Percentiles rank a stretch among this genome's conserved stretches.
phyloP scores from a whole-genome alignment of 2,888 invertebrate species.

The Ramazzottius varieornatus region DNA sequence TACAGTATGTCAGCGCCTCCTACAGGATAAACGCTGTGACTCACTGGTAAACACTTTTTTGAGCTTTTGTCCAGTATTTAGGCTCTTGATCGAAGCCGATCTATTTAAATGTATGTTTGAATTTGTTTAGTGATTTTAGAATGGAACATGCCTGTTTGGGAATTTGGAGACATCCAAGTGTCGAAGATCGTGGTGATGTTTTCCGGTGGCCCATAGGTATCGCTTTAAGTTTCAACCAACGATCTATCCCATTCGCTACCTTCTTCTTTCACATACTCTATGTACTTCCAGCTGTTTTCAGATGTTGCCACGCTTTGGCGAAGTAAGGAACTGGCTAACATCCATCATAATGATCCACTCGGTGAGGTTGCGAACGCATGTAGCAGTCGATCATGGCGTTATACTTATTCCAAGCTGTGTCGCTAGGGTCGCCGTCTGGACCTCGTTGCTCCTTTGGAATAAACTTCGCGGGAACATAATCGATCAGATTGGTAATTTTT shows the following conservation, averaged over 20 bases:
- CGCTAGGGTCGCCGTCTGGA: background rate
- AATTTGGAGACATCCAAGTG: background rate
- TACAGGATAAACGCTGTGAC: too few species aligned
- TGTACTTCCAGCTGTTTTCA: background rate
- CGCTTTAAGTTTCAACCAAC: background rate
- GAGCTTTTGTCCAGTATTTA: too few species aligned
- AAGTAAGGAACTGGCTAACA: background rate
- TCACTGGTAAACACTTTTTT: too few species aligned
- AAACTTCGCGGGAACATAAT: background rate
- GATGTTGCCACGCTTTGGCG: background rate
- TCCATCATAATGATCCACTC: background rate
- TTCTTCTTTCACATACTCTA: background rate
- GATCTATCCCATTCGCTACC: background rate
- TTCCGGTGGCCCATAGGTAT: background rate
- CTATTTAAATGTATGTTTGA: too few species aligned
- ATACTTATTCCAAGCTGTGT: background rate
- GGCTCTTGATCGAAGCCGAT: too few species aligned
- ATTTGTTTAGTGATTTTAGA: too few species aligned
- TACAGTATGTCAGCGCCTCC: too few species aligned
- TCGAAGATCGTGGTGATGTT: background rate
- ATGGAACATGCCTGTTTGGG: background rate
- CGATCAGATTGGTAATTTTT: background rate
- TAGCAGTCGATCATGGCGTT: background rate
- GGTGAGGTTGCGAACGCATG: background rate
- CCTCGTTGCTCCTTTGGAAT: background rate